Evolutionary conservation across 2,888 invertebrate genomes (phyloP).

Genomic region (Acholoe squamosa): DNA sequence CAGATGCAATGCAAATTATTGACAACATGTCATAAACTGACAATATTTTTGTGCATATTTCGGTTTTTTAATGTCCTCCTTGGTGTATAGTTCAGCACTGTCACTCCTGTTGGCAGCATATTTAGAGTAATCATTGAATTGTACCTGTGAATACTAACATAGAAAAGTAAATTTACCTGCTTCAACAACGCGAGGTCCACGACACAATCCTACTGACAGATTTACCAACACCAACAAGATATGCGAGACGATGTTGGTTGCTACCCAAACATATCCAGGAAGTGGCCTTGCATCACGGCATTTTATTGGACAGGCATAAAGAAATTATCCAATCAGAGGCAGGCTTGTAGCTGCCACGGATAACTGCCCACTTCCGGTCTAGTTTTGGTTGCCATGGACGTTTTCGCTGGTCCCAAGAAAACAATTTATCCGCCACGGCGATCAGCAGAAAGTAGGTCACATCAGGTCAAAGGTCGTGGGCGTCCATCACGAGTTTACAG

Average conservation of each 20-base stretch:
- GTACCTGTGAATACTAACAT: too few relatives aligned
- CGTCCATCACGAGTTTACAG: slow-evolving; percentile 39
- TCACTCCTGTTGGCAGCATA: too few relatives aligned
- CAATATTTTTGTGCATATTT: too few relatives aligned
- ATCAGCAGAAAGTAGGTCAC: not conserved
- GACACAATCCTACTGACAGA: slow-evolving; percentile 16
- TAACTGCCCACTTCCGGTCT: slow-evolving; percentile 4
- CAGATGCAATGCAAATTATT: too few relatives aligned
- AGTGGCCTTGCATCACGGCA: not conserved
- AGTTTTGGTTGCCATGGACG: slow-evolving; percentile 38
- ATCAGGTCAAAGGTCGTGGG: not conserved
- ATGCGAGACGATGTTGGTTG: slow-evolving; percentile 31
- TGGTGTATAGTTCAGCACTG: too few relatives aligned
- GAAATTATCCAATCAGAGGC: slow-evolving; percentile 18
- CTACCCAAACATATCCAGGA: slow-evolving; percentile 61
- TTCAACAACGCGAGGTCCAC: slow-evolving; percentile 6
- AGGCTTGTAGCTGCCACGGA: not conserved
- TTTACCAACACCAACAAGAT: not conserved
- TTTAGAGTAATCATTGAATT: too few relatives aligned
- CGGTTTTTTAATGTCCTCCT: too few relatives aligned
- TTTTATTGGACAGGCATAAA: not conserved
- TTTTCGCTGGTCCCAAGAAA: not conserved
- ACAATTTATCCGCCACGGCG: not conserved
- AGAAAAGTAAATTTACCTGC: slow-evolving; percentile 24
- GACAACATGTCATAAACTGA: too few relatives aligned